Evolutionary conservation across 2,888 invertebrate genomes (phyloP).

Genomic region (Hipparchia sbordonii): DNA sequence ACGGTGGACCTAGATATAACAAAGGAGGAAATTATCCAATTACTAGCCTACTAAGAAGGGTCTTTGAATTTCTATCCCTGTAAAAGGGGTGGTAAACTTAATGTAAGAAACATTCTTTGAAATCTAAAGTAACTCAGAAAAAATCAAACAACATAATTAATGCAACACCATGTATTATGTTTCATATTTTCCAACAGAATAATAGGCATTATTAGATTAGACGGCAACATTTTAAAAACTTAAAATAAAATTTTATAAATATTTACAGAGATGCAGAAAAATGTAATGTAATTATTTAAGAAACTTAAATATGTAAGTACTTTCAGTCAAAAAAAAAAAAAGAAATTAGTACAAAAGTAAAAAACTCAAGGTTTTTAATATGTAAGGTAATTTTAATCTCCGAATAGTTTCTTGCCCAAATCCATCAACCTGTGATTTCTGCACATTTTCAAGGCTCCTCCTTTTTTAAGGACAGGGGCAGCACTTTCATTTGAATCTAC

Average conservation of each 20-base stretch:
- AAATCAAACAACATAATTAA: conserved; percentile 19
- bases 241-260: conserved; percentile 28
- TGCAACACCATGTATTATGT: conserved; percentile 34
- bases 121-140: no score
- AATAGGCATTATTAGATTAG: conserved; percentile 21
- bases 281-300: conserved; percentile 8
- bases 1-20: no score
- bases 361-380: conserved; percentile 19
- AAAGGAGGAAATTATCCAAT: no score
- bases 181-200: conserved; percentile 29
- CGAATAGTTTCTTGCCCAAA: conserved; percentile 93
- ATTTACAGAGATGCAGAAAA: conserved; percentile 39
- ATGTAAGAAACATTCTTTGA: no score
- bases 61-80: background rate
- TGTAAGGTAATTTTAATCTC: conserved; percentile 83
- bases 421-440: conserved; percentile 95
- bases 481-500: conserved; percentile 91
- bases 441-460: conserved; percentile 91
- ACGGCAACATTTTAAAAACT: conserved; percentile 22
- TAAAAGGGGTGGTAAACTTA: background rate
- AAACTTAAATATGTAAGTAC: conserved; percentile 38
- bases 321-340: conserved; percentile 38
- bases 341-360: conserved; percentile 30
- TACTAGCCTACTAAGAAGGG: no score
- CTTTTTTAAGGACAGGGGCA: conserved; percentile 89